Conservation (phyloP, 2,113 vertebrate genomes). For the Aegotheles bennettii region DNA sequence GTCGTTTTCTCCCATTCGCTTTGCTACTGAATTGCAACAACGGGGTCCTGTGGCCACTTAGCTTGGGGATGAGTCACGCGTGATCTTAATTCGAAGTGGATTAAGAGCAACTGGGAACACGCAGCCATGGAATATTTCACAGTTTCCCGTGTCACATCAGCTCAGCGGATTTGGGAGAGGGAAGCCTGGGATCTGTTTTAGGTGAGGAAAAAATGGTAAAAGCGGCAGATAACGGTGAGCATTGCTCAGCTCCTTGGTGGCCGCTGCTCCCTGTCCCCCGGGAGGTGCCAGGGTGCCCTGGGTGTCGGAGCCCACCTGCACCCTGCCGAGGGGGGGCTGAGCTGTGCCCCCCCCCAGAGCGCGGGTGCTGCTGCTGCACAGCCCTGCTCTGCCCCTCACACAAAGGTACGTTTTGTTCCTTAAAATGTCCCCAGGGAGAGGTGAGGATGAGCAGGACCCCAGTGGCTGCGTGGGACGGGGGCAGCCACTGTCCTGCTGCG, state of each 20-base stretch:
- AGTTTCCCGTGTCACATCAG: neutral
- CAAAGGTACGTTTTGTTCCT: neutral
- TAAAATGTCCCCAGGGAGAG: neutral
- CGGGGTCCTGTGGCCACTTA: neutral
- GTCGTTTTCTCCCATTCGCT: neutral
- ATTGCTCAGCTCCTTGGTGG: rapidly evolving
- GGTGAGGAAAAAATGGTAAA: neutral
- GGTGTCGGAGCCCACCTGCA: rapidly evolving
- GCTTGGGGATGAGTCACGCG: neutral
- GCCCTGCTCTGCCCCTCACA: neutral
- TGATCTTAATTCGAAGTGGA: slow-evolving; percentile 17
- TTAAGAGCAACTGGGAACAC: neutral
- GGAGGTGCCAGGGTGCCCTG: neutral
- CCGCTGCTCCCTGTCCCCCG: rapidly evolving
- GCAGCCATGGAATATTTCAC: neutral
- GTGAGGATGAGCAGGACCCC: neutral
- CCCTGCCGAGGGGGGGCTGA: neutral
- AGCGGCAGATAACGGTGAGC: neutral
- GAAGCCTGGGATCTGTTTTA: neutral
- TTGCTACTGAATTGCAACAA: neutral
- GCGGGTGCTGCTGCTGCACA: too few relatives aligned
- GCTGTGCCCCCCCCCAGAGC: neutral
- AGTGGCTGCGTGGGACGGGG: rapidly evolving
- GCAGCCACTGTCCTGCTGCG: neutral
- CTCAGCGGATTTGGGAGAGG: neutral